These are phyloP conservation scores for Archilochus colubris DNA, from an alignment of 2,113 vertebrate genomes.

Conservation along the genomic window DNA sequence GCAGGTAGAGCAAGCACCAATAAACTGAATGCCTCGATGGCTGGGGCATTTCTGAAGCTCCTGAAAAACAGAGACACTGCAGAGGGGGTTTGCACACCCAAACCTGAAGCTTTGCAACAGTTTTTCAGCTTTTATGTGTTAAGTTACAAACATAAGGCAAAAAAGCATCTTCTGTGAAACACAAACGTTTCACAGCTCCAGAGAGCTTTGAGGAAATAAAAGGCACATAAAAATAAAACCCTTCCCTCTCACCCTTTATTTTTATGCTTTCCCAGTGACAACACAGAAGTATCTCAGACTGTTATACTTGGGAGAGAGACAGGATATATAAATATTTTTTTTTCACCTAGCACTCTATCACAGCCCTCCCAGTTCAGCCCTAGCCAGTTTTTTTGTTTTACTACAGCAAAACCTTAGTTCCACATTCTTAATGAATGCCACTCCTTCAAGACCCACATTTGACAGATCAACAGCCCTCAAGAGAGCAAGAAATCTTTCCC, in stretches of 20 bases:
- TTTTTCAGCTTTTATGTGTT: not conserved
- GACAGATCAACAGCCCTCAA: not conserved
- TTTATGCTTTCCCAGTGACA: not conserved
- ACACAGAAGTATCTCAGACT: not conserved
- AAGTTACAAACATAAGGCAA: not conserved
- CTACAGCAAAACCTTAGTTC: not conserved
- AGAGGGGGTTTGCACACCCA: not conserved
- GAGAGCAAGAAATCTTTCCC: slow-evolving; percentile 4
- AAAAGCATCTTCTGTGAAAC: not conserved
- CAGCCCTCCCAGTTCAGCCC: not conserved
- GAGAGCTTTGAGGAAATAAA: not conserved
- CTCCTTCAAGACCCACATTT: not conserved
- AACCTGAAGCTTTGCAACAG: not conserved
- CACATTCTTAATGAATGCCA: not conserved
- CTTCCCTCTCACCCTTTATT: not conserved
- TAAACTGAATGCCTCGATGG: not conserved
- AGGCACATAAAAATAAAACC: not conserved
- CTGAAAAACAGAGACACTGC: not conserved
- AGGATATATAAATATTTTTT: not conserved
- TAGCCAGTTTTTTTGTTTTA: not conserved
- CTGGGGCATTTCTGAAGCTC: not conserved
- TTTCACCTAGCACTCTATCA: not conserved
- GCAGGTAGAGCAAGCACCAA: not conserved
- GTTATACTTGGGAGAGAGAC: not conserved
- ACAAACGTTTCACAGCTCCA: not conserved